Conservation (phyloP, 2,797 vertebrate genomes). For the Triplophysa bombifrons region DNA sequence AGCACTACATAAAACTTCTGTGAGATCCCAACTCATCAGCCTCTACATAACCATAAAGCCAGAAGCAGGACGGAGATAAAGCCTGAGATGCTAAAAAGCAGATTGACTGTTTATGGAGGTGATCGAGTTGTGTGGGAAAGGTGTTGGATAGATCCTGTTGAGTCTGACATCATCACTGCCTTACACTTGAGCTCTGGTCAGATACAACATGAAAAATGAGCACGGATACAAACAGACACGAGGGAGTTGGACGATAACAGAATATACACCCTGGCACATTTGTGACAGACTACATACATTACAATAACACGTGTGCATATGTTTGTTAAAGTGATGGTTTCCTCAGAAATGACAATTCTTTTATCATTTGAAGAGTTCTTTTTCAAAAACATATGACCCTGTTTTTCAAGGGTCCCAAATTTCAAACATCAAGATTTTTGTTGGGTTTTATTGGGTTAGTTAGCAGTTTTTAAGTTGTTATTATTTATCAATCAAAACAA, state of each 20-base stretch:
- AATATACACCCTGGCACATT: not conserved
- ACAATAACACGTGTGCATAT: not conserved
- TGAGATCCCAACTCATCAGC: slow-evolving; percentile 32
- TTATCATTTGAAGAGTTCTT: no score
- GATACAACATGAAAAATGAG: not conserved
- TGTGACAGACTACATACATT: no score
- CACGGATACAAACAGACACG: slow-evolving; percentile 11
- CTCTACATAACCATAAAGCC: slow-evolving; percentile 29
- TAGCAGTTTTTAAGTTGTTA: no score
- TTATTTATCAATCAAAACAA: no score
- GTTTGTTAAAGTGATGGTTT: not conserved
- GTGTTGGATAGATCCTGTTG: slow-evolving; percentile 24
- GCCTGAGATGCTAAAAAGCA: not conserved
- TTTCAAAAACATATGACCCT: no score
- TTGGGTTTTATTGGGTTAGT: no score
- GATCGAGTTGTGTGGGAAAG: not conserved
- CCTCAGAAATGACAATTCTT: no score
- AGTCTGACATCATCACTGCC: slow-evolving; percentile 38
- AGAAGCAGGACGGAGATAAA: not conserved
- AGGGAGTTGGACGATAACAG: slow-evolving; percentile 42
- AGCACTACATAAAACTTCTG: slow-evolving; percentile 27
- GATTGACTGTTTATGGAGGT: slow-evolving; percentile 16
- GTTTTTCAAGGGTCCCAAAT: no score
- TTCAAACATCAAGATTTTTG: no score
- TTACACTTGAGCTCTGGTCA: slow-evolving; percentile 27